Evolutionary conservation across 2,113 vertebrate genomes (phyloP).

Genomic region (Laticauda colubrina): DNA sequence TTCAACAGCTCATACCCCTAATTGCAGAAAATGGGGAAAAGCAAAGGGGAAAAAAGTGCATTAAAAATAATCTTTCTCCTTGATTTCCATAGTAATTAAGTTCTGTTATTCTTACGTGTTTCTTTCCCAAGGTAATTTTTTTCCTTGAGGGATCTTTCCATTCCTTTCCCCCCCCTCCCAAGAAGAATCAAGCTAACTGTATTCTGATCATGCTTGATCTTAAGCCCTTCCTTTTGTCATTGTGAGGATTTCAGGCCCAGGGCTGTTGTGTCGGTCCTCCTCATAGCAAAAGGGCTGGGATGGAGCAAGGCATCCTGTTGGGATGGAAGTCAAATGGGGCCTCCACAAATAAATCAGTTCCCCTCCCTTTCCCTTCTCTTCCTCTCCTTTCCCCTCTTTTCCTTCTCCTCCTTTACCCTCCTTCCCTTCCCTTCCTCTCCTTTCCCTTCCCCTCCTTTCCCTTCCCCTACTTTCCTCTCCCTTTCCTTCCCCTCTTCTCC

Average conservation of each 20-base stretch:
- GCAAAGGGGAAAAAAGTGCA: neutral
- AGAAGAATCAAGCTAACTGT: neutral
- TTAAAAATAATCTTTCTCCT: neutral
- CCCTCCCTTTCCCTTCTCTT: too few relatives aligned
- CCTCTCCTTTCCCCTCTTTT: too few relatives aligned
- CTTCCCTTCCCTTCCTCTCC: neutral
- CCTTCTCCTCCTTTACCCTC: too few relatives aligned
- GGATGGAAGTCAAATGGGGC: neutral
- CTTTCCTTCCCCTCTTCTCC: neutral
- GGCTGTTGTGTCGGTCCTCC: neutral
- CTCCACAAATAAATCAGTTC: too few relatives aligned
- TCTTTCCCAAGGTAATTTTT: neutral
- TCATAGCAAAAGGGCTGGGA: neutral
- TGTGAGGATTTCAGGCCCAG: neutral
- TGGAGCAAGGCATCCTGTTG: neutral
- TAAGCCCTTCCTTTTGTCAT: neutral
- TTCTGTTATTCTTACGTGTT: neutral
- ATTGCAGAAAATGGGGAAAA: neutral
- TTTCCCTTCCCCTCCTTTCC: neutral
- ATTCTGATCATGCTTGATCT: neutral
- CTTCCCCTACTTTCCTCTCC: fast-evolving
- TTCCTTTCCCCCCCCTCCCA: neutral
- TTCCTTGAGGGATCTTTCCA: neutral
- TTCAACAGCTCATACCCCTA: neutral
- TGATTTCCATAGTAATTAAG: neutral